phyloP scores from a whole-genome alignment of 2,113 vertebrate genomes.

The Apus apus region DNA sequence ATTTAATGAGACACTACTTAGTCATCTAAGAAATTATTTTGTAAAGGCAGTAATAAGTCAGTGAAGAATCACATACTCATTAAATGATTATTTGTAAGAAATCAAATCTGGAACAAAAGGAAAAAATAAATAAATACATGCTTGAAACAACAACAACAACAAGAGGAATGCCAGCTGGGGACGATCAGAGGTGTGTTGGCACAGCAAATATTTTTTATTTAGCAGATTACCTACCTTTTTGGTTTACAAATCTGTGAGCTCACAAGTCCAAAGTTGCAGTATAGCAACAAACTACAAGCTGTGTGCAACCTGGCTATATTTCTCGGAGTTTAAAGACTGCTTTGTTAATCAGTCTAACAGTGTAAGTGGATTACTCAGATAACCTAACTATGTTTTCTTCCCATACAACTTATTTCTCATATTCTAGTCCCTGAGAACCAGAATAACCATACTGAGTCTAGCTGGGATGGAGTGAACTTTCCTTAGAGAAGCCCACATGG shows the following conservation, averaged over 20 bases:
- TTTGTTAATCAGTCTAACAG: not conserved
- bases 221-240: not conserved
- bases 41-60: not conserved
- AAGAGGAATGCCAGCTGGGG: accelerated
- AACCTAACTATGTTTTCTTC: not conserved
- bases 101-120: not conserved
- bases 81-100: not conserved
- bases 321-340: not conserved
- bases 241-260: not conserved
- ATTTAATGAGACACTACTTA: not conserved
- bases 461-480: not conserved
- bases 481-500: not conserved
- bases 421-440: not conserved
- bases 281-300: not conserved
- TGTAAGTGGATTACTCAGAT: not conserved
- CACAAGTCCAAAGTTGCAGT: not conserved
- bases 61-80: not conserved
- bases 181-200: not conserved
- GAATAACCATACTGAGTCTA: not conserved
- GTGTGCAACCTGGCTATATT: not conserved
- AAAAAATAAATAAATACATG: not conserved
- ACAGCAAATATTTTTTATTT: not conserved
- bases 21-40: not conserved
- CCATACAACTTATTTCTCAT: not conserved
- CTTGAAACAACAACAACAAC: not conserved